phyloP scores from a whole-genome alignment of 2,113 vertebrate genomes.

The Hippopotamus amphibius region DNA sequence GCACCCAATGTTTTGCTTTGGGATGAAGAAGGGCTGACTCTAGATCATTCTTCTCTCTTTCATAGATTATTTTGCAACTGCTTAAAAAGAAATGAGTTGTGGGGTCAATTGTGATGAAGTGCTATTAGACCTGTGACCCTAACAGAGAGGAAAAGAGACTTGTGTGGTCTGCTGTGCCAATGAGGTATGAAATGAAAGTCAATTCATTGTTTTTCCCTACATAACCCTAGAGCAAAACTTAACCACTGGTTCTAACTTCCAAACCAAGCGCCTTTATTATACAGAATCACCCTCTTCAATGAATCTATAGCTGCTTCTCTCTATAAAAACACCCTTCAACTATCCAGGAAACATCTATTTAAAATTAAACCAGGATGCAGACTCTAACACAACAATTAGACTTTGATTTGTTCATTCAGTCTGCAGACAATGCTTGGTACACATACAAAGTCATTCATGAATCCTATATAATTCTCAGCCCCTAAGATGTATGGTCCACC shows the following conservation, averaged over 20 bases:
- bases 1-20: background rate
- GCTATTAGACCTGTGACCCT: background rate
- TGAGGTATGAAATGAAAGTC: background rate
- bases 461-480: background rate
- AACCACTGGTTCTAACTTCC: background rate
- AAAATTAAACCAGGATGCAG: background rate
- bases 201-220: background rate
- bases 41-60: background rate
- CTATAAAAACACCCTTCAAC: background rate
- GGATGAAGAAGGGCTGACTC: background rate
- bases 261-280: background rate
- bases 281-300: background rate
- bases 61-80: background rate
- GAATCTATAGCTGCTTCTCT: background rate
- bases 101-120: background rate
- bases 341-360: background rate
- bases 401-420: background rate
- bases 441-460: background rate
- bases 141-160: background rate
- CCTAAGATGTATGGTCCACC: background rate
- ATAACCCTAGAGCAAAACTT: background rate
- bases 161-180: background rate
- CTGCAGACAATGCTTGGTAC: background rate
- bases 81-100: constrained; percentile 29
- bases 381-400: background rate